These are phyloP conservation scores for Molossus alvarezi DNA, from an alignment of 2,797 vertebrate species.

Conservation along the genomic window DNA sequence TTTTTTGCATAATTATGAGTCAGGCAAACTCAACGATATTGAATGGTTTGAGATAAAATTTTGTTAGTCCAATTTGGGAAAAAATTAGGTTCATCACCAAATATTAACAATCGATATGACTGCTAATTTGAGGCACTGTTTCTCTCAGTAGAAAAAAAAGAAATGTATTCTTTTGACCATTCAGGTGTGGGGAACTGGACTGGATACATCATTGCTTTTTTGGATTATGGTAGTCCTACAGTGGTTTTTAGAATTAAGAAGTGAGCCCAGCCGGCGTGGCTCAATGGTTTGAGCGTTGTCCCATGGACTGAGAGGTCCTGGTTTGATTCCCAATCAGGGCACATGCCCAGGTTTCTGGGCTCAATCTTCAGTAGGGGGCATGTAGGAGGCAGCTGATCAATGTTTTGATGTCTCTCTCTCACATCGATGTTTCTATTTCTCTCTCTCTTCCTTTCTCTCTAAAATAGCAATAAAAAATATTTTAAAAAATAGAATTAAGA, in stretches of 20 bases:
- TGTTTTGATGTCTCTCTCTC: too few species aligned
- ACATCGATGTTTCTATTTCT: too few species aligned
- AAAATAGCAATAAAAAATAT: too few species aligned
- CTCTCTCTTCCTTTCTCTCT: too few species aligned
- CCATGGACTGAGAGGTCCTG: too few species aligned
- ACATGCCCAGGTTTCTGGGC: too few species aligned
- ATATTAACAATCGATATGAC: constrained; percentile 2
- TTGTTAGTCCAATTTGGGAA: constrained; percentile 5
- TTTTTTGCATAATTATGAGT: constrained; percentile 47
- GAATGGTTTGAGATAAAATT: constrained; percentile 52
- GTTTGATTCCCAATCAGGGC: too few species aligned
- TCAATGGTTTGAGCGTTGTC: too few species aligned
- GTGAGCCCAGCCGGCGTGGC: neutral
- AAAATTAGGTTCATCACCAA: constrained; percentile 58
- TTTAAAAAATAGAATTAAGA: neutral
- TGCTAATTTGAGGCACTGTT: constrained; percentile 11
- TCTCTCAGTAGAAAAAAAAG: neutral
- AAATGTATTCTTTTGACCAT: neutral
- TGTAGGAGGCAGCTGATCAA: too few species aligned
- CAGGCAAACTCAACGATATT: constrained; percentile 53
- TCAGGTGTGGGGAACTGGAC: neutral
- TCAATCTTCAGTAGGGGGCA: too few species aligned
- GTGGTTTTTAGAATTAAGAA: constrained; percentile 50
- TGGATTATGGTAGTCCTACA: neutral
- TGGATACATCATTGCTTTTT: neutral